Percentiles rank a stretch among this genome's conserved stretches.
These are phyloP conservation scores for Phrynocephalus versicolor DNA, from an alignment of 2,113 vertebrate species.

Conservation along the genomic window DNA sequence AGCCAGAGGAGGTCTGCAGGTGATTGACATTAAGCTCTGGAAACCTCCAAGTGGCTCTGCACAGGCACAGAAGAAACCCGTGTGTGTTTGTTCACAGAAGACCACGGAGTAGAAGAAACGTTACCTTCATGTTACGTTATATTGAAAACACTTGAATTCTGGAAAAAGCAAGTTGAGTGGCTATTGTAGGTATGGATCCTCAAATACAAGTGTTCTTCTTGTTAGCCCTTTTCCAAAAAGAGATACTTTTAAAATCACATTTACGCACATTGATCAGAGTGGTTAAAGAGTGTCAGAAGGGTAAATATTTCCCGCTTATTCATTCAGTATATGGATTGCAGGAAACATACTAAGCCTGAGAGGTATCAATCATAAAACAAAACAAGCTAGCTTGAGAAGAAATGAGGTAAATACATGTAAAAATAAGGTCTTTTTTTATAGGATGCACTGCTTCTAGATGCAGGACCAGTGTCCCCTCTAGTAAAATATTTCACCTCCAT, in stretches of 20 bases:
- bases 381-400: too few relatives aligned
- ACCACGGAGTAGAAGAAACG: too few relatives aligned
- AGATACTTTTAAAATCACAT: neutral
- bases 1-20: too few relatives aligned
- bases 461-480: neutral
- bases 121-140: neutral
- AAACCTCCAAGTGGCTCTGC: too few relatives aligned
- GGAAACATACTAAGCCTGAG: neutral
- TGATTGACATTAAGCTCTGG: too few relatives aligned
- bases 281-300: neutral
- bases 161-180: neutral
- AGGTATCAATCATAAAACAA: neutral
- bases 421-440: too few relatives aligned
- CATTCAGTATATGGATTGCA: neutral
- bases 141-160: neutral
- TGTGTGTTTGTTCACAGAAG: too few relatives aligned
- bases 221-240: neutral
- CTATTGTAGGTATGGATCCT: neutral
- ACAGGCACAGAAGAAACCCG: too few relatives aligned
- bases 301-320: neutral
- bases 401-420: too few relatives aligned
- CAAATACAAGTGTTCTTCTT: neutral
- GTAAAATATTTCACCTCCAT: neutral
- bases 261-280: neutral
- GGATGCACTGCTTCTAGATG: too few relatives aligned